Percentiles rank a stretch among this genome's conserved stretches.
phyloP scores from a whole-genome alignment of 2,797 vertebrate genomes.

The Falco biarmicus region DNA sequence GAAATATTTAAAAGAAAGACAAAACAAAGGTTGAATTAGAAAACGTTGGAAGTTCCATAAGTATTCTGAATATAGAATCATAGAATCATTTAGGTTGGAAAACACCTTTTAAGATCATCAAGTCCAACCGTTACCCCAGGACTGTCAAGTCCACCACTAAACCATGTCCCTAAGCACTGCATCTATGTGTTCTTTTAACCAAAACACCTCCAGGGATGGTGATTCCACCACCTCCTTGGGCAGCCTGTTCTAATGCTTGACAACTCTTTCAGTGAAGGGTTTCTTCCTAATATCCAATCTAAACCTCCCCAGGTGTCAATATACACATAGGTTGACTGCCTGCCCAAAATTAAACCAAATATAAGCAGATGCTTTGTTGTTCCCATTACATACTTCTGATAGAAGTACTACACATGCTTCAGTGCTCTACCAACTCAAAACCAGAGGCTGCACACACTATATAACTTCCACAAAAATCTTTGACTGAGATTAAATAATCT shows the following conservation, averaged over 20 bases:
- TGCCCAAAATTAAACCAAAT: background rate
- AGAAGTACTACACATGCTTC: background rate
- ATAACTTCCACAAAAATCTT: background rate
- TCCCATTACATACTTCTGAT: background rate
- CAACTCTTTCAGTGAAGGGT: too few relatives aligned
- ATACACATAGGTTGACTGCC: background rate
- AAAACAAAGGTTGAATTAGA: background rate
- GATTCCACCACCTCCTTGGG: too few relatives aligned
- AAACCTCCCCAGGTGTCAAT: background rate
- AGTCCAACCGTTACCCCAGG: too few relatives aligned
- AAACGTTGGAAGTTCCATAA: background rate
- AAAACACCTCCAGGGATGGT: too few relatives aligned
- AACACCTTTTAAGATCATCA: too few relatives aligned
- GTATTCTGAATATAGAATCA: background rate
- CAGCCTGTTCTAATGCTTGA: too few relatives aligned
- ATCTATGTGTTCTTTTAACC: too few relatives aligned
- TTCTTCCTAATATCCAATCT: too few relatives aligned
- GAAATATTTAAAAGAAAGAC: background rate
- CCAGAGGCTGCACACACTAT: background rate
- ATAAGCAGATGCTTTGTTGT: background rate
- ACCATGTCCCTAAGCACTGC: too few relatives aligned
- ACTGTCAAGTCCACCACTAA: too few relatives aligned
- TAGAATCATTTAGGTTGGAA: too few relatives aligned
- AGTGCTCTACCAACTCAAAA: background rate
- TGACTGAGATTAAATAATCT: background rate